Evolutionary conservation across 2,113 vertebrate genomes (phyloP), one percentile per base, ranked within the genome.

Genomic region (Condylura cristata): DNA sequence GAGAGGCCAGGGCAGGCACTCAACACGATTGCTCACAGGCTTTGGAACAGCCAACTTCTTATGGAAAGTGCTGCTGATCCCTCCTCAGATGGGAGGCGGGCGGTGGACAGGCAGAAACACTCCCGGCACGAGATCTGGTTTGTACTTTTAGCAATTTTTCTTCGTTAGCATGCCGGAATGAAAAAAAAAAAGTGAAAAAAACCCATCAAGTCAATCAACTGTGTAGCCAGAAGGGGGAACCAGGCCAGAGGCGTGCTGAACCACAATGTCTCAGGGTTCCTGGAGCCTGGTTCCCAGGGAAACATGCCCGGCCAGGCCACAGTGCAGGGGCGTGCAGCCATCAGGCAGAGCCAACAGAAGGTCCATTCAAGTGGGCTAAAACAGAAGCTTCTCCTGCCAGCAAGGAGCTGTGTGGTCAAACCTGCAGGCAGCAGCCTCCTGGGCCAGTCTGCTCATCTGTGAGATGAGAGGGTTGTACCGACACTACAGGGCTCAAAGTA

Each of bases 341-440:
- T 3, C 1, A 2, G 0, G 1, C 10, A n/a, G 56, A 71, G 61
- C 89, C 61, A 46, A 46, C 1, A 11, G 61, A 71, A 79, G n/a
- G 8, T 24, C 32, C 44, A 6, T 17, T 2, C 48, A 17, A 63
- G 66, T 30, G 11, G 20, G 32, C 39, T 5, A 3, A 66, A 5
- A 32, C 46, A 93, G 30, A 58, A 48, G 34, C 28, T 6, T 87
- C 51, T 3, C 56, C 72, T 10, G 6, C 10, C 79, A 71, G 12
- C 56, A 79, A 6, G 0, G 8, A 71, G 28, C 28, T 37, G 34
- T 7, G 6, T 1, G 11, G 89, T 51, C 65, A 37, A 80, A 72
- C 7, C 53, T 22, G 0, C 0, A 18, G 4, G 39, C 1, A 1
- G 18, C 13, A 28, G 34, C 28, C 46, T 68, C 34, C 17, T 18